Evolutionary conservation across 2,797 vertebrate species (phyloP).

Genomic region (Sparus aurata): DNA sequence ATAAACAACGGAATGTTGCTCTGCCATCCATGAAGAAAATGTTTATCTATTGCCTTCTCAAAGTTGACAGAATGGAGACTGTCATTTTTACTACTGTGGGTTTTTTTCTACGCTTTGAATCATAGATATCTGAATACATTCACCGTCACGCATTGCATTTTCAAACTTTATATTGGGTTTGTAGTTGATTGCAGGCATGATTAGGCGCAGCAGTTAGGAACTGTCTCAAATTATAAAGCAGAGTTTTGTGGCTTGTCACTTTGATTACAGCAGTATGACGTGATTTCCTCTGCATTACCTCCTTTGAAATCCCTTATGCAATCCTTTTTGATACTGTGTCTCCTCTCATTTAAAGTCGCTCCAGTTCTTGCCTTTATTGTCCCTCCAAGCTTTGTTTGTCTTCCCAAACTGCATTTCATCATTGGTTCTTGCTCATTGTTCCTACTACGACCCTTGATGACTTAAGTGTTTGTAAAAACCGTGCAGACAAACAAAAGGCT

Average conservation of each 20-base stretch:
- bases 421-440: conserved; percentile 19
- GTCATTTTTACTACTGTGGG: conserved; percentile 46
- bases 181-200: conserved; percentile 60
- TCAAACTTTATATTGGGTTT: background rate
- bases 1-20: conserved; percentile 63
- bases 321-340: conserved; percentile 20
- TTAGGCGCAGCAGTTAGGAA: conserved; percentile 41
- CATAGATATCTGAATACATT: conserved; percentile 49
- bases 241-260: conserved; percentile 41
- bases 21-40: conserved; percentile 17
- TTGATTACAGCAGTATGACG: conserved; percentile 44
- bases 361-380: conserved; percentile 15
- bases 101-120: conserved; percentile 46
- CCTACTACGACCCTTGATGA: conserved; percentile 25
- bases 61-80: conserved; percentile 40
- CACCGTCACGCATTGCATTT: conserved; percentile 39
- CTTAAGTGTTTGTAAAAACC: conserved; percentile 55
- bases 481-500: conserved; percentile 40
- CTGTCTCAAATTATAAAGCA: conserved; percentile 23
- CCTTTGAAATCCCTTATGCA: conserved; percentile 18
- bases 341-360: background rate
- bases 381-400: conserved; percentile 17
- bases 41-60: conserved; percentile 23
- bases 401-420: conserved; percentile 40
- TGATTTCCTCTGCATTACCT: background rate